Evolutionary conservation across 2,888 invertebrate species (phyloP).

Genomic region (Slavum lentiscoides): DNA sequence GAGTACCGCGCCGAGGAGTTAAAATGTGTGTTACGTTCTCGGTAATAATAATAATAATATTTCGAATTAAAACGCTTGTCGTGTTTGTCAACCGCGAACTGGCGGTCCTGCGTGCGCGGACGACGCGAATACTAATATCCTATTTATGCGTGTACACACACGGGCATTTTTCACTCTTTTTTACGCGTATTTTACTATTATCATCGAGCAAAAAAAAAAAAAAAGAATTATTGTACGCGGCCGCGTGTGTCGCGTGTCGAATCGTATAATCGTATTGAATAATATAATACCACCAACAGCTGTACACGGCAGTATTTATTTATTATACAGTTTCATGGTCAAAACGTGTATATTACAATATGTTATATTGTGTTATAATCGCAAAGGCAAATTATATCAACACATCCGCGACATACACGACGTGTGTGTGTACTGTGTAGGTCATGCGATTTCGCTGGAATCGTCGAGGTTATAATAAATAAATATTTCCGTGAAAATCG

Average conservation of each 20-base stretch:
- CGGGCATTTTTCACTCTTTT: background rate
- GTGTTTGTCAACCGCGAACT: background rate
- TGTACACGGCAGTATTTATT: background rate
- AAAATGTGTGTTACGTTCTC: background rate
- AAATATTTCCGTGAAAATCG: no score
- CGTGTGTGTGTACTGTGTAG: background rate
- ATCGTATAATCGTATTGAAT: no score
- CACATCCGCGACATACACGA: background rate
- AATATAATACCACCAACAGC: background rate
- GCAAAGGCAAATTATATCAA: conserved; percentile 4
- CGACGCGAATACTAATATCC: conserved; percentile 29
- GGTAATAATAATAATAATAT: background rate
- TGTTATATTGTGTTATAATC: background rate
- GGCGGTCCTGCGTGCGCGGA: background rate
- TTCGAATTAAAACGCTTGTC: conserved; percentile 24
- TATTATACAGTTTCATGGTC: conserved; percentile 15
- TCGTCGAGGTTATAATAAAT: no score
- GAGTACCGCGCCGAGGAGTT: background rate
- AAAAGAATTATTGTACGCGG: background rate
- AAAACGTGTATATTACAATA: background rate
- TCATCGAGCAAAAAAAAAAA: background rate
- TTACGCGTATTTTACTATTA: background rate
- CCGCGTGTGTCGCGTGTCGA: no score
- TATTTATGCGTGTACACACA: background rate
- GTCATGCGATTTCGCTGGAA: no score